These are phyloP conservation scores for Myotis myotis DNA, from an alignment of 2,797 vertebrate species.

Conservation along the genomic window DNA sequence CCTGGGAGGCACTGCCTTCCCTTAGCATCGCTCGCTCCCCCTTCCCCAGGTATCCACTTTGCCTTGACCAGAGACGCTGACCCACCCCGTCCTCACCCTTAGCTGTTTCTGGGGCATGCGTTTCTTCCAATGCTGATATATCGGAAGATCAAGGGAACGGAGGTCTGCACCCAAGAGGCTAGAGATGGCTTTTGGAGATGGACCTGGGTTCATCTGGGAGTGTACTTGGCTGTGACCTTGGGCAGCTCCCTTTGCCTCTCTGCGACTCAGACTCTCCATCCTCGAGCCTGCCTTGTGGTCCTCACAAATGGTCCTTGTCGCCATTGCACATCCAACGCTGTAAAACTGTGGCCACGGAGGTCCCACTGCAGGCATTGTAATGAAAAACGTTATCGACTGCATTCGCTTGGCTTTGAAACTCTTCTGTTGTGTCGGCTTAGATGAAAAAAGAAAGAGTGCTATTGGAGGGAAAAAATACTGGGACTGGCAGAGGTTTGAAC, in stretches of 20 bases:
- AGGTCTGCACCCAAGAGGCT: neutral
- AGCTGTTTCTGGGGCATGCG: neutral
- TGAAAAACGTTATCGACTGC: neutral
- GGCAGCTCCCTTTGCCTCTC: neutral
- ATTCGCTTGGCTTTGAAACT: neutral
- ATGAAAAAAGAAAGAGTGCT: neutral
- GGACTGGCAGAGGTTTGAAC: conserved; percentile 34
- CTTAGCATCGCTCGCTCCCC: neutral
- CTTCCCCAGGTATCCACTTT: neutral
- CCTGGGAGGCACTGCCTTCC: neutral
- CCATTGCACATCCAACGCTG: neutral
- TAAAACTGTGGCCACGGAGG: neutral
- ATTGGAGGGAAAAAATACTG: neutral
- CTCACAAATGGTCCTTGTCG: neutral
- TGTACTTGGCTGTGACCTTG: conserved; percentile 26
- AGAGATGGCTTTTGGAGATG: neutral
- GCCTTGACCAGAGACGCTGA: neutral
- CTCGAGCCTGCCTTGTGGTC: neutral
- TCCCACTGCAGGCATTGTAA: neutral
- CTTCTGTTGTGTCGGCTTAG: neutral
- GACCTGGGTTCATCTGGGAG: neutral
- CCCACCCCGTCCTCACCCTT: neutral
- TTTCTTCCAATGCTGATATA: neutral
- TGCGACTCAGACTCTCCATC: neutral
- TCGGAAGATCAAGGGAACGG: neutral